Evolutionary conservation across 2,113 vertebrate genomes (phyloP).

Genomic region (Tor tambroides): DNA sequence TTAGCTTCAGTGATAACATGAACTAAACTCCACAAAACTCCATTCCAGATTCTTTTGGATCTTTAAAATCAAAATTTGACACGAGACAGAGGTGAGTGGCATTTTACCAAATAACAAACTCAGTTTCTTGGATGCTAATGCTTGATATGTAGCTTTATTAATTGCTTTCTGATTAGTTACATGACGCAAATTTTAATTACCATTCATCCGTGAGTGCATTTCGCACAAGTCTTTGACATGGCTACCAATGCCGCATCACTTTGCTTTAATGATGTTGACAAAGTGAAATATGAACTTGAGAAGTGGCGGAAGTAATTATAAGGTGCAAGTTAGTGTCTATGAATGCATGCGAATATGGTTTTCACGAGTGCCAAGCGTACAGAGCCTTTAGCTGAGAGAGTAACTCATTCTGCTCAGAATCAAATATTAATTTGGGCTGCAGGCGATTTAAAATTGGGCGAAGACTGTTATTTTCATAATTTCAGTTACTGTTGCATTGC

Average conservation of each 20-base stretch:
- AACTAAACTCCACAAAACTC: not conserved
- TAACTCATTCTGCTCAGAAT: slow-evolving; percentile 70
- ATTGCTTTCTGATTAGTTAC: slow-evolving; percentile 20
- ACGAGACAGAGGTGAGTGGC: slow-evolving; percentile 9
- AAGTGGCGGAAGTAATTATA: slow-evolving; percentile 1
- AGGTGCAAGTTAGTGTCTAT: not conserved
- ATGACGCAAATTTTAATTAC: slow-evolving; percentile 57
- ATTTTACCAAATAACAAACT: not conserved
- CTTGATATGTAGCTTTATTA: slow-evolving; percentile 1
- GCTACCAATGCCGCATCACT: slow-evolving; percentile 50
- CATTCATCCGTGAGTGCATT: slow-evolving; percentile 43
- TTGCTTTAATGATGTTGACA: slow-evolving; percentile 64
- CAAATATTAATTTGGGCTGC: slow-evolving; percentile 77
- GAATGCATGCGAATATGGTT: not conserved
- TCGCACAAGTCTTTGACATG: slow-evolving; percentile 67
- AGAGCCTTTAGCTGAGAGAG: slow-evolving; percentile 69
- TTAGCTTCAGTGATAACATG: not conserved
- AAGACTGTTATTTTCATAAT: slow-evolving; percentile 44
- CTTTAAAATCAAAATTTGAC: not conserved
- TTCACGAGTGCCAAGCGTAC: slow-evolving; percentile 59
- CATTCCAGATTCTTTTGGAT: not conserved
- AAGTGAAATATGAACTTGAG: slow-evolving; percentile 55
- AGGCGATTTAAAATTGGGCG: slow-evolving; percentile 67
- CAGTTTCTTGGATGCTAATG: not conserved
- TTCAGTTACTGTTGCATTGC: slow-evolving; percentile 28